Evolutionary conservation across 2,113 vertebrate genomes (phyloP), one percentile per base, ranked within the genome.

Genomic region (Myiagra hebetior): DNA sequence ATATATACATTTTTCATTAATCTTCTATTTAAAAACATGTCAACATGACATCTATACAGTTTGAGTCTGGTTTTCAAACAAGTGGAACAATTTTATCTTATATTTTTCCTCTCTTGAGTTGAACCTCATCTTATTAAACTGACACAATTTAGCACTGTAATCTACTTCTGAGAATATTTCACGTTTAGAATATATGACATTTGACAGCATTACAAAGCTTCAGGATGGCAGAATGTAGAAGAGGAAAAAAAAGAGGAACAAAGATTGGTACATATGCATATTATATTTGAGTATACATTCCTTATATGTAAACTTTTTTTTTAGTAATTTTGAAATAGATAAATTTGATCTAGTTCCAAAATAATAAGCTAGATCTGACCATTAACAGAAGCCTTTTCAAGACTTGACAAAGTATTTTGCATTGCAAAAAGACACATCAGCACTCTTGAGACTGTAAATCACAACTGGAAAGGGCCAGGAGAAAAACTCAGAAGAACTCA

Each of bases 131-230:
- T 62, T 89, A 76, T 78, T 85, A 85, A 82, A 82, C 13, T 89
- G 87, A 79, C 47, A 42, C 44, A 93, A 77, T 95, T 85, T 78
- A 68, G 6, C 28, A 47, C 28, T 56, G 5, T 87, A 83, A 90
- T 92, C 56, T 78, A 46, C 68, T 96, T 92, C 46, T 79, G 69
- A 62, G 77, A 92, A 53, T 86, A 80, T 83, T 80, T 93, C n/a
- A 42, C 9, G 30, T 87, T 87, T 89, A 74, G 59, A 52, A 56
- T 55, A 62, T 46, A 87, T 63, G 60, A 23, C 37, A 70, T 44
- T 78, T 74, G n/a, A 56, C 65, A 83, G 28, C 13, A 39, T 67
- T 87, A 65, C 47, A 64, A 94, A 86, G 7, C 14, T 79, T 63
- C n/a, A 73, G n/a, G 8, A 68, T 78, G 15, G 46, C 14, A 90